Evolutionary conservation across 2,113 vertebrate species (phyloP), one percentile per base, ranked within the genome.

Genomic region (Pterophyllum scalare): DNA sequence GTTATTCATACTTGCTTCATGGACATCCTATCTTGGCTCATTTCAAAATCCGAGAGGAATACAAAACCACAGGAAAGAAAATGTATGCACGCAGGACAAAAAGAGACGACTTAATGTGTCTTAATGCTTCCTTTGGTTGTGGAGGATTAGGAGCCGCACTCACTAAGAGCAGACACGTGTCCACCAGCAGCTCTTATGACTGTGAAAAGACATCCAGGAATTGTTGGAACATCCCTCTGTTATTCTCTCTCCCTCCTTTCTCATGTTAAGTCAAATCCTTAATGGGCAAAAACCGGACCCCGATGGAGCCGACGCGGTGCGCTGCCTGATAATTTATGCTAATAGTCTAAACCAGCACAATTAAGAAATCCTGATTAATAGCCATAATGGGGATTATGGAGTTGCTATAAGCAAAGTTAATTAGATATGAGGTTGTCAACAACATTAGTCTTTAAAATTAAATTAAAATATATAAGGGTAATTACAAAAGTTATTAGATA

Each of bases 21-120:
- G 88, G 85, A 90, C 89, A 86, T 92, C 76, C 4, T 67, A 19
- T 67, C 64, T 67, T 19, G 83, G 75, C 85, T 77, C 77, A 79
- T 62, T 77, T 43, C 65, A 72, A 79, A 60, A 79, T 89, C 84
- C 82, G 75, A 90, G 40, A 59, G 58, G 72, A 85, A 80, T 79
- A 70, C 67, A 58, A 40, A 87, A 76, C 62, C 52, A n/a, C 70
- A 65, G 62, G 20, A 33, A 20, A 67, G 62, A 54, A 57, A 7
- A 6, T 1, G 4, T 6, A 46, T 26, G 31, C 35, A 65, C 33
- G 31, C 8, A 28, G 46, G 13, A 64, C 49, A 35, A 11, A 31
- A 38, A 33, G 43, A 38, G 54, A 64, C 6, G 19, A 14, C 52
- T 72, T 2, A 52, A 28, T 46, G 4, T n/a, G 35, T 38, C 35